phyloP scores from a whole-genome alignment of 2,113 vertebrate species.

The Vulpes vulpes region DNA sequence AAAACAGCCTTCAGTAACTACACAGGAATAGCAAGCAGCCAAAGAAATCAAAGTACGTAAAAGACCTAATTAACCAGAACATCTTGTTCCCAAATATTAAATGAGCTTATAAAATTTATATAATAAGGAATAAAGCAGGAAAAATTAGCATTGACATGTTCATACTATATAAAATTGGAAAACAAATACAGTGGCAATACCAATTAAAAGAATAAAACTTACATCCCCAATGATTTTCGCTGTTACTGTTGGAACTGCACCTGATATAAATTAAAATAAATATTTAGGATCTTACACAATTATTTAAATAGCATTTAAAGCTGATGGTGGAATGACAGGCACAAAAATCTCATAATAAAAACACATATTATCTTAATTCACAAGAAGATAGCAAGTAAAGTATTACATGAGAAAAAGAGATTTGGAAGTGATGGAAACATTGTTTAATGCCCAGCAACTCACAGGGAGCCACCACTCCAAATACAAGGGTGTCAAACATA shows the following conservation, averaged over 20 bases:
- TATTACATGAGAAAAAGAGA: conserved; percentile 1
- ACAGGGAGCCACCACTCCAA: not conserved
- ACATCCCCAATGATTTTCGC: conserved; percentile 97
- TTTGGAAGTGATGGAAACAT: not conserved
- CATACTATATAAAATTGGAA: not conserved
- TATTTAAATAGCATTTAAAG: conserved; percentile 71
- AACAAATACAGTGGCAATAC: conserved; percentile 54
- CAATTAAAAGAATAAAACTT: conserved; percentile 86
- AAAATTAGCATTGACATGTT: conserved; percentile 34
- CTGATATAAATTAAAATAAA: conserved; percentile 85
- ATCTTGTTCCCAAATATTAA: conserved; percentile 37
- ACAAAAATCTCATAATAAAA: conserved; percentile 56
- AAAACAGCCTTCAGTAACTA: not conserved
- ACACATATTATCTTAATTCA: conserved; percentile 34
- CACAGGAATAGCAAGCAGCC: not conserved
- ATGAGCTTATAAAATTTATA: not conserved
- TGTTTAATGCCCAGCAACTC: not conserved
- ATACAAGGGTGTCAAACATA: not conserved
- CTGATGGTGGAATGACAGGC: conserved; percentile 12
- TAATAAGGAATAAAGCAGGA: not conserved
- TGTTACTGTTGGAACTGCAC: conserved; percentile 94
- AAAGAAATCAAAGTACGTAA: conserved; percentile 30
- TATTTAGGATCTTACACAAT: conserved; percentile 50
- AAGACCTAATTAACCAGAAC: conserved; percentile 45
- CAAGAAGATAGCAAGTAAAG: conserved; percentile 37